These are phyloP conservation scores for Phyllotis vaccarum DNA, from an alignment of 2,797 vertebrate species.

Conservation along the genomic window DNA sequence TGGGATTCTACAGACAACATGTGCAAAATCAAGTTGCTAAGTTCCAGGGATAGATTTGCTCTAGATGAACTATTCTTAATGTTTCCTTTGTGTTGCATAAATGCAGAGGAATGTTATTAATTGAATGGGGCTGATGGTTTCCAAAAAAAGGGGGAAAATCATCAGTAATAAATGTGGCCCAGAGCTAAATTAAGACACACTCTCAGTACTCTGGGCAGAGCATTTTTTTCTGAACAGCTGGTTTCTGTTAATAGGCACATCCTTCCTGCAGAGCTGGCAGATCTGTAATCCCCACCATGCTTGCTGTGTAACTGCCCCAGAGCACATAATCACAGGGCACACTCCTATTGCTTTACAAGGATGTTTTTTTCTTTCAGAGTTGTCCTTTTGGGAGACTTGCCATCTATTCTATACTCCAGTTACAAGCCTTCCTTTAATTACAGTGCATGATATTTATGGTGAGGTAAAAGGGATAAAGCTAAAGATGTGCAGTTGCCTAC, in stretches of 20 bases:
- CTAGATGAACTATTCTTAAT: conserved; percentile 13
- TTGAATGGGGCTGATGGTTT: conserved; percentile 62
- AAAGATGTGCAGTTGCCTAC: conserved; percentile 57
- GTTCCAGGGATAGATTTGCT: conserved; percentile 43
- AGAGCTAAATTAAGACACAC: conserved; percentile 83
- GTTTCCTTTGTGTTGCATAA: conserved; percentile 57
- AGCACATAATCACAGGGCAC: conserved; percentile 71
- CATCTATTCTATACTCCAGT: conserved; percentile 61
- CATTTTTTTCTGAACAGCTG: conserved; percentile 80
- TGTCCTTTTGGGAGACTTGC: conserved; percentile 66
- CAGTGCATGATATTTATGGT: conserved; percentile 33
- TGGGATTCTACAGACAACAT: neutral
- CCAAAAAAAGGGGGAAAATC: conserved; percentile 17
- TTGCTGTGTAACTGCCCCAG: conserved; percentile 61
- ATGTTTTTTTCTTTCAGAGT: conserved; percentile 44
- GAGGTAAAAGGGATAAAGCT: conserved; percentile 30
- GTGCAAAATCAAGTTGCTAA: conserved; percentile 34
- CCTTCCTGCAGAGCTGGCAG: conserved; percentile 71
- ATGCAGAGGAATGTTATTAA: conserved; percentile 73
- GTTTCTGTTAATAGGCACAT: conserved; percentile 79
- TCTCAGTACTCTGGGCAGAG: conserved; percentile 75
- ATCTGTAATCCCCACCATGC: conserved; percentile 76
- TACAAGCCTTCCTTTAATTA: conserved; percentile 73
- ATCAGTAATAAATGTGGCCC: conserved; percentile 70
- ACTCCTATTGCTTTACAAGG: conserved; percentile 65